phyloP scores from a whole-genome alignment of 23 tunicate species.

The Ascidia mentula region DNA sequence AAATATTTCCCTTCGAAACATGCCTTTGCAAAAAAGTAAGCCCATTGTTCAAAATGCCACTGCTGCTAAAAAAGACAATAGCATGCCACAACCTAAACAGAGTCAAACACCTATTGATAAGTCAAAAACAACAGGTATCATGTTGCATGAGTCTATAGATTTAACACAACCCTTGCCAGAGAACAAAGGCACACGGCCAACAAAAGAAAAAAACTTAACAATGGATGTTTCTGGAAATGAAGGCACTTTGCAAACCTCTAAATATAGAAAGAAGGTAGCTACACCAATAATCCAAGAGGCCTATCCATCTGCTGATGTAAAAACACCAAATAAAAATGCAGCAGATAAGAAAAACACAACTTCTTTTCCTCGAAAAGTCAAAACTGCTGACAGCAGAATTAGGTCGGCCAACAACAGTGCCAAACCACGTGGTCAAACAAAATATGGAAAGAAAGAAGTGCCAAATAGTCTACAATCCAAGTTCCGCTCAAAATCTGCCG shows the following conservation, averaged over 20 bases:
- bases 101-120: not conserved
- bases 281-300: constrained; percentile 68
- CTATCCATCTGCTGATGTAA: constrained; percentile 28
- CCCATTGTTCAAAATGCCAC: not conserved
- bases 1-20: not conserved
- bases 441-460: not conserved
- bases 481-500: constrained; percentile 58
- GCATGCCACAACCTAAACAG: constrained; percentile 10
- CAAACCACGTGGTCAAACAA: not conserved
- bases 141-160: not conserved
- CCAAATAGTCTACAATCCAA: not conserved
- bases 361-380: constrained; percentile 29
- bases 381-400: not conserved
- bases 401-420: not conserved
- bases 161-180: constrained; percentile 10
- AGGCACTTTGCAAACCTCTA: not conserved
- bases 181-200: too few relatives aligned
- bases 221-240: not conserved
- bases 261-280: not conserved
- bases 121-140: not conserved
- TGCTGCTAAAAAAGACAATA: not conserved
- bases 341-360: constrained; percentile 18
- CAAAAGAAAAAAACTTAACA: too few relatives aligned
- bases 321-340: constrained; percentile 26
- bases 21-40: constrained; percentile 7